Percentiles rank a stretch among this genome's conserved stretches.
phyloP scores from a whole-genome alignment of 2,113 vertebrate genomes.

The Thamnophis sirtalis region DNA sequence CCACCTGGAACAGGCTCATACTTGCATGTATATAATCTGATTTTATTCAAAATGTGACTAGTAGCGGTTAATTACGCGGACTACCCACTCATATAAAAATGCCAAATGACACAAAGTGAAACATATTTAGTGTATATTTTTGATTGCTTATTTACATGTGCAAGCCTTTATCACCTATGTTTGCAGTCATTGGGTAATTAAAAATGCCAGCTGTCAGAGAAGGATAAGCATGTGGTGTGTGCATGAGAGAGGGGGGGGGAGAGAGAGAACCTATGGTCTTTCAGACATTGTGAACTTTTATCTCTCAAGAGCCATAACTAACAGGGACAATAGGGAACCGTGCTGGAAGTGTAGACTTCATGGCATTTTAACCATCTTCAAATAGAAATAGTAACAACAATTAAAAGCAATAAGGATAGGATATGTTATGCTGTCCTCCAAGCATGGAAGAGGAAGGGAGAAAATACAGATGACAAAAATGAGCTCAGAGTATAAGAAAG shows the following conservation, averaged over 20 bases:
- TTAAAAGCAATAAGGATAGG: neutral
- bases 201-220: neutral
- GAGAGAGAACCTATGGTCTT: neutral
- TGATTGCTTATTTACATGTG: neutral
- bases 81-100: neutral
- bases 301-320: neutral
- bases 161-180: neutral
- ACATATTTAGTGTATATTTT: neutral
- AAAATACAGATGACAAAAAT: neutral
- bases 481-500: neutral
- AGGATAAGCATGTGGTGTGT: neutral
- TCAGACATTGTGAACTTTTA: neutral
- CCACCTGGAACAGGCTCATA: rapidly evolving
- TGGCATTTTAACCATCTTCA: neutral
- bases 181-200: neutral
- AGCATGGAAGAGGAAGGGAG: neutral
- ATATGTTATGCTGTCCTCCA: neutral
- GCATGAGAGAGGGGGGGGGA: too few species aligned
- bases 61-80: neutral
- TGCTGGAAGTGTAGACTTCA: neutral
- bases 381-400: neutral
- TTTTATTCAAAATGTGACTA: neutral
- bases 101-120: neutral
- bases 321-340: neutral
- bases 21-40: neutral